Evolutionary conservation across 1,140 invertebrate species (phyloP).

Genomic region (Aphidius gifuensis): DNA sequence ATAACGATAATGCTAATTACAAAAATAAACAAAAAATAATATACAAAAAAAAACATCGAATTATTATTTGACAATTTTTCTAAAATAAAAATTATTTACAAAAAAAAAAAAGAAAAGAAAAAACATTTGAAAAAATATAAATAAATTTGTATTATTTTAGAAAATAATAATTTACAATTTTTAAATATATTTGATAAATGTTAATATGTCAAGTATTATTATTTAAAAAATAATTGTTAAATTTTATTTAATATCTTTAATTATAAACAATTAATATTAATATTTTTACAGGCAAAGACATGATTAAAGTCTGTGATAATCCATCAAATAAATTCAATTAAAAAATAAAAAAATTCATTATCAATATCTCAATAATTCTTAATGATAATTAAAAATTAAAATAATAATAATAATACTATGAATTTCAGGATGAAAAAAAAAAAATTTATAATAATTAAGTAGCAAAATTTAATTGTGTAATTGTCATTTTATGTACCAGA

Average conservation of each 20-base stretch:
- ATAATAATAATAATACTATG: not conserved
- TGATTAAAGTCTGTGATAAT: conserved; percentile 11
- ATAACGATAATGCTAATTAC: not conserved
- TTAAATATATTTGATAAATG: not conserved
- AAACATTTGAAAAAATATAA: conserved; percentile 14
- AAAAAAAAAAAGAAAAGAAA: conserved; percentile 16
- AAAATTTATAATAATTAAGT: not conserved
- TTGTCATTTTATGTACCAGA: conserved; percentile 9
- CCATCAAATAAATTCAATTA: not conserved
- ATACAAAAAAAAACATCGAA: conserved; percentile 22
- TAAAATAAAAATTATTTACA: conserved; percentile 11
- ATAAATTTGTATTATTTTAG: not conserved
- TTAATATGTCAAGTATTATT: not conserved
- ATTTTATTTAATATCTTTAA: no score
- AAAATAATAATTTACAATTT: conserved; percentile 5
- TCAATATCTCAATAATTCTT: not conserved
- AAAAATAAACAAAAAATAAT: conserved; percentile 3
- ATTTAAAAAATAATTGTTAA: no score
- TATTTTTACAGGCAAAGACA: no score
- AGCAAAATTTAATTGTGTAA: not conserved
- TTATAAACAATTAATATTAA: no score
- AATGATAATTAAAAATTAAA: not conserved
- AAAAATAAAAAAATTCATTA: no score
- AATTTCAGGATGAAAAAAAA: not conserved
- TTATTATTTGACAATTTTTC: conserved; percentile 29